Base-by-base conservation (phyloP, 2,888 invertebrate genomes). In the Zaprionus lineosus region DNA sequence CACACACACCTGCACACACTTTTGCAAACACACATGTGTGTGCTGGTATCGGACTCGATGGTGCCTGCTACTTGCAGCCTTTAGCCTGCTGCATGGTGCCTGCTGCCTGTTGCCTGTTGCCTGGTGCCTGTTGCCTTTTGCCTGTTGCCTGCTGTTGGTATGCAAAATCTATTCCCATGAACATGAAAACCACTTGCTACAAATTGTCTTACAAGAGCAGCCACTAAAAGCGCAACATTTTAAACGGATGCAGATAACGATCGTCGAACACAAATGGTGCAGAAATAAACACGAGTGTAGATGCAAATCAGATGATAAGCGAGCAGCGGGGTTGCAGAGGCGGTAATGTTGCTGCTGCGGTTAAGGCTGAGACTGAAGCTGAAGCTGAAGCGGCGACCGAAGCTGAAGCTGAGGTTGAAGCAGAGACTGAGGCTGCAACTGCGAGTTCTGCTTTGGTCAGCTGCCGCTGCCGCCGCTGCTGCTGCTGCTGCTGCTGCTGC, bases 241-340 rank as follows among this genome's bases (percentile, higher is more conserved):
- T 84, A 82, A 81, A 77, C 84, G 84, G 84, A 82, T 82, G 82
- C 82, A 84, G 87, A 87, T 88, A 86, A 84, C 87, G 86, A 87
- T 87, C 87, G 81, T 79, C 75, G 73, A 85, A 84, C 86, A 85
- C 86, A 87, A 87, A 87, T 87, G 84, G 87, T 84, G 87, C 87
- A 87, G 87, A 87, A 87, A 87, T 88, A 87, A 87, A 87, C 88
- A 87, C 79, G 86, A 87, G 82, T 86, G 84, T 81, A 84, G 87
- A 87, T 87, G 84, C 82, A 85, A 84, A 83, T 82, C 82, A 78
- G 72, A 46, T 81, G 81, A 81, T 81, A 84, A 84, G 73, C 57
- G 44, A 18, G 59, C 50, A 26, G 33, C 24, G 46, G 34, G 40
- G 14, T 40, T 11, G 39, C 40, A 39, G n/a, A n/a, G n/a, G n/a